Base-by-base conservation (phyloP, 2,113 vertebrate species). In the Sturnus vulgaris region DNA sequence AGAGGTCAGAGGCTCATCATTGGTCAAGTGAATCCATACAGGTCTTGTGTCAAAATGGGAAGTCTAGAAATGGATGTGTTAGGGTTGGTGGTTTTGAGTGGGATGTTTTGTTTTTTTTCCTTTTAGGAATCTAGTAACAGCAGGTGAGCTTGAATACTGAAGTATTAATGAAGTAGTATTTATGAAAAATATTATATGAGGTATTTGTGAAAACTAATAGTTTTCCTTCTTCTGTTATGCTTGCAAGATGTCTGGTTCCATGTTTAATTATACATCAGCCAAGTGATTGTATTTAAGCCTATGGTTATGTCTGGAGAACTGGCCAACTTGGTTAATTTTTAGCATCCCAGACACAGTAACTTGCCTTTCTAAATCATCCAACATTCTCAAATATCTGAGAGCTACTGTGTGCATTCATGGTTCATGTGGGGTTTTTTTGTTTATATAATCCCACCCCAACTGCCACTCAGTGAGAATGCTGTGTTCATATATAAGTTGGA, bases 371-470 rank as follows among this genome's bases (percentile, higher is more conserved):
- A 63, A 78, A 73, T 65, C 33, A 35, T 28, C 39, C 9, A 30
- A 12, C 35, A 23, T 65, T 65, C 39, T 57, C 60, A 81, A 25
- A 28, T 46, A n/a, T 9, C 23, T 35, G 42, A 86, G 4, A 60
- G 65, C 5, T 50, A 66, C 21, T 39, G 16, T 63, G 59, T 61
- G 28, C 3, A 15, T 71, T 82, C 0, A 0, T 75, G 52, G 42
- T 27, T 90, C 2, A 0, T n/a, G 25, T 10, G 25, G 12, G 4
- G 3, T 21, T 56, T 56, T 40, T 25, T 66, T 42, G 13, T 22
- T 24, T 69, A n/a, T 80, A 81, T 28, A 57, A 83, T 35, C 10
- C 21, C 27, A 86, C 31, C 7, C 17, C 6, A 70, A 0, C 31
- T 49, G 25, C 57, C 1, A 1, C 18, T 64, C 37, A 17, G 25